A percentile compares a stretch with the other conserved stretches of the same genome.
Conservation (phyloP, 2,888 invertebrate species). For the Reticulitermes lucifugus region DNA sequence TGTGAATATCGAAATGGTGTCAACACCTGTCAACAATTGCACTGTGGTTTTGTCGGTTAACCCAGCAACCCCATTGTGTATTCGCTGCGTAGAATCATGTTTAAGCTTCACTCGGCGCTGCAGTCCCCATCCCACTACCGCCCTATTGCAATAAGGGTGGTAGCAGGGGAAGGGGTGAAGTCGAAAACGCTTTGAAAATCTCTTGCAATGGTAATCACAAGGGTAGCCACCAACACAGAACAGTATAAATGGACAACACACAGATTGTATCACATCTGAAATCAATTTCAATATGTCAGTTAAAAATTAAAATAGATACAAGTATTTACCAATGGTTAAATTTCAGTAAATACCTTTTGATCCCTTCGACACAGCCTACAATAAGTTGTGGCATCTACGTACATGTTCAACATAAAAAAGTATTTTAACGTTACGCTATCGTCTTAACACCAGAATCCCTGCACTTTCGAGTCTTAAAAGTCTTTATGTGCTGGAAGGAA, state of each 20-base stretch:
- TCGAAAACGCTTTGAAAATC: constrained; percentile 32
- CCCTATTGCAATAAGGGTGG: constrained; percentile 14
- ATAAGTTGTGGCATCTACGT: too few relatives aligned
- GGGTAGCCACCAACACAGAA: not conserved
- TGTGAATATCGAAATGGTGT: constrained; percentile 47
- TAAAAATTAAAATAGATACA: not conserved
- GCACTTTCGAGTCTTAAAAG: too few relatives aligned
- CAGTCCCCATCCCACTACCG: constrained; percentile 14
- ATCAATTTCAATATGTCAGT: not conserved
- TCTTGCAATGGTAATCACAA: not conserved
- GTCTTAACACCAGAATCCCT: too few relatives aligned
- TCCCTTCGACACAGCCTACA: too few relatives aligned
- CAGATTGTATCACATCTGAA: not conserved
- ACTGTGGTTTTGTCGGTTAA: constrained; percentile 50
- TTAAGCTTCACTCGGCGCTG: constrained; percentile 34
- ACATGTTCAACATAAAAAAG: too few relatives aligned
- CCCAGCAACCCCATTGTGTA: constrained; percentile 46
- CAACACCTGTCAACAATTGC: constrained; percentile 51
- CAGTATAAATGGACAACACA: not conserved
- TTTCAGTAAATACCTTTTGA: not conserved
- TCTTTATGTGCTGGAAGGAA: too few relatives aligned
- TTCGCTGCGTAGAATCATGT: constrained; percentile 40
- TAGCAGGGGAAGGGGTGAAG: not conserved
- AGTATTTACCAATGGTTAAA: not conserved
- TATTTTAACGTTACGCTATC: too few relatives aligned